A percentile compares a stretch with the other conserved stretches of the same genome.
These are phyloP conservation scores for Peromyscus polionotus DNA, from an alignment of 2,113 vertebrate species.

Conservation along the genomic window DNA sequence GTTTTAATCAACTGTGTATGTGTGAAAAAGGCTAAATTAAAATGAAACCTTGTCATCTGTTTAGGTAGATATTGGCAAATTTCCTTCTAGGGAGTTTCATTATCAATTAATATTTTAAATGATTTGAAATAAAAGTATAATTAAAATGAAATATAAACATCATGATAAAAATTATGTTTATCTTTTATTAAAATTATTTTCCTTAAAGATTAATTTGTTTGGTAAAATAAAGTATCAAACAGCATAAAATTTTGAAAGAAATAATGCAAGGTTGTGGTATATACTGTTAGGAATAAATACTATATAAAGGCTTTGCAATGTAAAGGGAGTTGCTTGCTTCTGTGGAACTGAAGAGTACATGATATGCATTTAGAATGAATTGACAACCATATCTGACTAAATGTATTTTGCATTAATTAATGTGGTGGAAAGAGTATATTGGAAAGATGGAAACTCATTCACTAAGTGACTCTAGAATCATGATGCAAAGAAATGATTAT, in stretches of 20 bases:
- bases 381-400: background rate
- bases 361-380: background rate
- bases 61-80: background rate
- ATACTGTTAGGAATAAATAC: background rate
- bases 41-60: background rate
- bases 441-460: background rate
- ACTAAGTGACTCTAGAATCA: background rate
- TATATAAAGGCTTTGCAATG: background rate
- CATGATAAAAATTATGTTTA: background rate
- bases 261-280: background rate
- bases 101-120: background rate
- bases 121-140: background rate
- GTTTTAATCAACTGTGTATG: background rate
- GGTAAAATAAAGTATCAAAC: background rate
- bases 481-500: background rate
- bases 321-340: background rate
- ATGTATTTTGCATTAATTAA: background rate
- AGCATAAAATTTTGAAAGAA: background rate
- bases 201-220: background rate
- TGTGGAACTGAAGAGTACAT: background rate
- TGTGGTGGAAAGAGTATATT: background rate
- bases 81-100: background rate
- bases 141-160: background rate
- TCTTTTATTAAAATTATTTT: background rate
- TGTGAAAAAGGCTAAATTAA: background rate